phyloP scores from a whole-genome alignment of 2,888 invertebrate genomes.

The Poecilobothrus nobilitatus region DNA sequence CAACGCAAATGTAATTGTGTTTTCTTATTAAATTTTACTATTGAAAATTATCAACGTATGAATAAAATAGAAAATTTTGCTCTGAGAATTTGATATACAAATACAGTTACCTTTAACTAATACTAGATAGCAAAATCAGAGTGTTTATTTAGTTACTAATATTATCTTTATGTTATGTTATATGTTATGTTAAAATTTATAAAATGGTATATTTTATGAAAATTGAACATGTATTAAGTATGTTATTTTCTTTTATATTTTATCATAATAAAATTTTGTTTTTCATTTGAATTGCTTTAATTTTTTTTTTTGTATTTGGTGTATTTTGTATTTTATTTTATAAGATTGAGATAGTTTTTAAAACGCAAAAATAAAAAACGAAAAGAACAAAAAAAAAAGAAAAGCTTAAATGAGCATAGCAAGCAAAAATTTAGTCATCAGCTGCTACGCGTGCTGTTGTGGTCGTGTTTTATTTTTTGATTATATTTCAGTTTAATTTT shows the following conservation, averaged over 20 bases:
- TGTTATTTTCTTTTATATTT: neutral
- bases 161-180: neutral
- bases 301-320: neutral
- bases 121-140: too few relatives aligned
- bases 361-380: too few relatives aligned
- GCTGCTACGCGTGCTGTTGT: slow-evolving; percentile 37
- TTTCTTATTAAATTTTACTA: too few relatives aligned
- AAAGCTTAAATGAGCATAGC: neutral
- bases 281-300: neutral
- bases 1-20: too few relatives aligned
- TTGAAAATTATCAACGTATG: too few relatives aligned
- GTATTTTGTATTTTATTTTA: too few relatives aligned
- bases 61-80: too few relatives aligned
- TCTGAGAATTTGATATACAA: too few relatives aligned
- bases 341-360: too few relatives aligned
- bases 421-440: slow-evolving; percentile 31
- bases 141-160: too few relatives aligned
- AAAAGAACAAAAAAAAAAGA: neutral
- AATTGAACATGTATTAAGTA: neutral
- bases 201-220: too few relatives aligned
- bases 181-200: neutral
- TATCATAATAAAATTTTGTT: neutral
- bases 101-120: too few relatives aligned
- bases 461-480: neutral
- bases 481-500: neutral